Evolutionary conservation across 92 coral and sea anemone genomes (phyloP).

Genomic region (Umimayanthus kanabou): DNA sequence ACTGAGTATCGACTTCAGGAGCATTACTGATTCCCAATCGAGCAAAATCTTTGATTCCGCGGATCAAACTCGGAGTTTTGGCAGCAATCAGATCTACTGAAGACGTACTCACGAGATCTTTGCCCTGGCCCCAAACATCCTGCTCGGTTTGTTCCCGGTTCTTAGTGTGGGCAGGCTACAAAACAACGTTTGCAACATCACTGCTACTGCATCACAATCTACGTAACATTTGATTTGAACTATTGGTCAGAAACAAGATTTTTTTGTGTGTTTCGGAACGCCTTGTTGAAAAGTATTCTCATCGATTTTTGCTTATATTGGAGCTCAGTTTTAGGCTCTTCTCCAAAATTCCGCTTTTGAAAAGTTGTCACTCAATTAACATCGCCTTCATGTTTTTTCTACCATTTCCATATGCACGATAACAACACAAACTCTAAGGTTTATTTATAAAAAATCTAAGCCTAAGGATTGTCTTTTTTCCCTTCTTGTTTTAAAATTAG

Average conservation of each 20-base stretch:
- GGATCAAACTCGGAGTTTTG: conserved; percentile 83
- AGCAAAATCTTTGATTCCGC: conserved; percentile 79
- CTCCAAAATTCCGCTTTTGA: too few species aligned
- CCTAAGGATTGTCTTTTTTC: too few species aligned
- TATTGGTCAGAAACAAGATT: not conserved
- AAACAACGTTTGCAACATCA: not conserved
- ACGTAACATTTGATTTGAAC: not conserved
- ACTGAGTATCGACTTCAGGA: conserved; percentile 15
- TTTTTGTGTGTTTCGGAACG: not conserved
- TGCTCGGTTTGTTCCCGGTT: not conserved
- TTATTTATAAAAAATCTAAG: too few species aligned
- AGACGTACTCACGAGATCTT: not conserved
- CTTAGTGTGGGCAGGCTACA: not conserved
- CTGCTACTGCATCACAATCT: too few species aligned
- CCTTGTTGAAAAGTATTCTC: not conserved
- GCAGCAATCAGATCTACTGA: conserved; percentile 51
- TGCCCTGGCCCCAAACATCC: not conserved
- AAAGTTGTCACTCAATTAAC: too few species aligned
- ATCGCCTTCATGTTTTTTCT: too few species aligned
- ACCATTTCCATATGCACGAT: too few species aligned
- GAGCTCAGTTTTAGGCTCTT: too few species aligned
- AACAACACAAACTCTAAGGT: too few species aligned
- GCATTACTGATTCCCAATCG: conserved; percentile 46
- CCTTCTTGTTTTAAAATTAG: too few species aligned
- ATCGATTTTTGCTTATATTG: too few species aligned